Evolutionary conservation across 1,140 invertebrate genomes (phyloP).

Genomic region (Steinernema khuongi): DNA sequence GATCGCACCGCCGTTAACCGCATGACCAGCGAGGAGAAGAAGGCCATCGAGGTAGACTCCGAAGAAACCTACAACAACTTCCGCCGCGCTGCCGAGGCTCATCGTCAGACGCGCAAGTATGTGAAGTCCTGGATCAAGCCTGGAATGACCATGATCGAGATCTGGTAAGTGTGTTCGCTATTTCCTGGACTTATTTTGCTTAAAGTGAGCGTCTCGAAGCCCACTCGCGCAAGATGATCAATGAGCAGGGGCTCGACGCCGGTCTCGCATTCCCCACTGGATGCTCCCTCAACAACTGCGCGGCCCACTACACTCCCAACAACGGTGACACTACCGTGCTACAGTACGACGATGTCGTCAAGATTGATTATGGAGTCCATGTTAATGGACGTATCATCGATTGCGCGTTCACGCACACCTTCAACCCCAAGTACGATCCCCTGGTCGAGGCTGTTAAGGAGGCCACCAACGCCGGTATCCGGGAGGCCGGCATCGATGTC

Average conservation of each 20-base stretch:
- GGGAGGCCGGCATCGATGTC: constrained; percentile 87
- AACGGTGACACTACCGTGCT: constrained; percentile 91
- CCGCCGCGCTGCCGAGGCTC: constrained; percentile 88
- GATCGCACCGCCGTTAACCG: constrained; percentile 52
- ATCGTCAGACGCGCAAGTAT: constrained; percentile 83
- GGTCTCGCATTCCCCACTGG: constrained; percentile 98
- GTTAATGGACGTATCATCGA: constrained; percentile 97
- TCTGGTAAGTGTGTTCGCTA: constrained; percentile 67
- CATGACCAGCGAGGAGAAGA: constrained; percentile 78
- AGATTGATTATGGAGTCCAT: constrained; percentile 93
- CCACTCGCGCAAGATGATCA: constrained; percentile 81
- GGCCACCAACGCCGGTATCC: constrained; percentile 94
- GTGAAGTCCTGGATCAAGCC: constrained; percentile 87
- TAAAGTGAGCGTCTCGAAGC: constrained; percentile 81
- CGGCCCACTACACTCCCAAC: constrained; percentile 99
- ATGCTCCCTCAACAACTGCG: constrained; percentile 94
- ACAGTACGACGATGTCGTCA: constrained; percentile 92
- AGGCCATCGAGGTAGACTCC: constrained; percentile 64
- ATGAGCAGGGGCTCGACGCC: constrained; percentile 87
- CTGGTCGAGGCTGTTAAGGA: constrained; percentile 90
- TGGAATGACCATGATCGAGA: constrained; percentile 98
- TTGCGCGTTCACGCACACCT: constrained; percentile 93
- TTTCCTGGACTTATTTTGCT: constrained; percentile 21
- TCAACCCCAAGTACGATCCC: constrained; percentile 93
- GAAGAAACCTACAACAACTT: constrained; percentile 86